phyloP scores from a whole-genome alignment of 2,113 vertebrate genomes.

The Pipa parva region DNA sequence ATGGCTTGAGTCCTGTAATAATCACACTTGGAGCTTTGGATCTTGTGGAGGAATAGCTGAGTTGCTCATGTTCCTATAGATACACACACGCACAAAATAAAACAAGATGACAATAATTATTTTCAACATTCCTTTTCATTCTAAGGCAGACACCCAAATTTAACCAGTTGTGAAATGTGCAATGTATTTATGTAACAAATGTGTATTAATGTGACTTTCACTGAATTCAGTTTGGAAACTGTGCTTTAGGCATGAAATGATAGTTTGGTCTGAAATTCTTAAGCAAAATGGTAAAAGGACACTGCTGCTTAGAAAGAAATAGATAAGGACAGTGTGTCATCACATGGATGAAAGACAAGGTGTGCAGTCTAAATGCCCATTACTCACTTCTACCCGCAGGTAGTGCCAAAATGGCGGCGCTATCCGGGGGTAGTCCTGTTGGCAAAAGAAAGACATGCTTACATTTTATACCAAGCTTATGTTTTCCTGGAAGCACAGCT shows the following conservation, averaged over 20 bases:
- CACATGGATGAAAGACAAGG: conserved; percentile 44
- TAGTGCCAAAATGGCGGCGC: conserved; percentile 71
- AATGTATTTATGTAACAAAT: conserved; percentile 28
- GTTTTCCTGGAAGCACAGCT: no score
- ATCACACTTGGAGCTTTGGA: conserved; percentile 91
- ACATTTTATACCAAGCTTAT: background rate
- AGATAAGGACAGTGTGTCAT: background rate
- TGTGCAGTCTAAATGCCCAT: conserved; percentile 55
- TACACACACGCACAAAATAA: background rate
- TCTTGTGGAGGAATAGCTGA: conserved; percentile 91
- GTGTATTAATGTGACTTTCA: background rate
- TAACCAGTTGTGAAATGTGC: conserved; percentile 22
- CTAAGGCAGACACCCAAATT: conserved; percentile 1
- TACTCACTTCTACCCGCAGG: conserved; percentile 73
- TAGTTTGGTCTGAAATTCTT: background rate
- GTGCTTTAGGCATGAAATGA: conserved; percentile 34
- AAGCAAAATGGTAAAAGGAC: conserved; percentile 25
- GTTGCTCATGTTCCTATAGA: conserved; percentile 85
- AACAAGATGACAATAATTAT: background rate
- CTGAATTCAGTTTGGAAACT: conserved; percentile 1
- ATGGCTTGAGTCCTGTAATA: conserved; percentile 85
- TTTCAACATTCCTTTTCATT: background rate
- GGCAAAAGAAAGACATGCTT: conserved; percentile 59
- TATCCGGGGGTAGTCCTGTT: conserved; percentile 69
- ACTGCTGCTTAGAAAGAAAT: background rate